Percentiles rank a stretch among this genome's conserved stretches.
Conservation (phyloP, 2,113 vertebrate genomes). For the Riparia riparia region DNA sequence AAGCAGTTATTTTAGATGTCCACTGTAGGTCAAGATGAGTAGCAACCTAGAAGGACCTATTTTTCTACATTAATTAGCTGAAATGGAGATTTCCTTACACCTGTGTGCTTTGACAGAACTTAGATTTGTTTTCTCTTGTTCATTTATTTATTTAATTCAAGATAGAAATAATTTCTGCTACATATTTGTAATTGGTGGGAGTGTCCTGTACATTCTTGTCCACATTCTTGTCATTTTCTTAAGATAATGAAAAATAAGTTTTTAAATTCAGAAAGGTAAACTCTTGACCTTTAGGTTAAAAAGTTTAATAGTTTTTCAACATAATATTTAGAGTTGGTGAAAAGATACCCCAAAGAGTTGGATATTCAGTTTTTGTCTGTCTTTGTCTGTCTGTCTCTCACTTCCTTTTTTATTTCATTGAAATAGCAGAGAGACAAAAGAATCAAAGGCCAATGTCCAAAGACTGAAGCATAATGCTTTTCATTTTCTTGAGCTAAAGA, state of each 20-base stretch:
- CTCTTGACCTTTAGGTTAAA: background rate
- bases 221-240: background rate
- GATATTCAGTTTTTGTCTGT: background rate
- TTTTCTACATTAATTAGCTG: background rate
- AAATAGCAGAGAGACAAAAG: background rate
- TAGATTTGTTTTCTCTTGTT: background rate
- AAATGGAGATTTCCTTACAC: background rate
- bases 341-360: background rate
- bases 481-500: background rate
- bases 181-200: background rate
- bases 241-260: background rate
- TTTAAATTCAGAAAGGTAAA: background rate
- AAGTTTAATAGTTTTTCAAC: background rate
- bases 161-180: background rate
- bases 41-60: background rate
- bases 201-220: background rate
- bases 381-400: background rate
- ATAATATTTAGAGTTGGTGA: background rate
- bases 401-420: background rate
- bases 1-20: background rate
- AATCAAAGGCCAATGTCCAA: background rate
- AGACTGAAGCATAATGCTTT: background rate
- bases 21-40: background rate
- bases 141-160: background rate
- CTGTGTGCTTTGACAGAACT: background rate